These are phyloP conservation scores for Caenorhabditis briggsae DNA, from an alignment of 1,140 invertebrate genomes.

Conservation along the genomic window DNA sequence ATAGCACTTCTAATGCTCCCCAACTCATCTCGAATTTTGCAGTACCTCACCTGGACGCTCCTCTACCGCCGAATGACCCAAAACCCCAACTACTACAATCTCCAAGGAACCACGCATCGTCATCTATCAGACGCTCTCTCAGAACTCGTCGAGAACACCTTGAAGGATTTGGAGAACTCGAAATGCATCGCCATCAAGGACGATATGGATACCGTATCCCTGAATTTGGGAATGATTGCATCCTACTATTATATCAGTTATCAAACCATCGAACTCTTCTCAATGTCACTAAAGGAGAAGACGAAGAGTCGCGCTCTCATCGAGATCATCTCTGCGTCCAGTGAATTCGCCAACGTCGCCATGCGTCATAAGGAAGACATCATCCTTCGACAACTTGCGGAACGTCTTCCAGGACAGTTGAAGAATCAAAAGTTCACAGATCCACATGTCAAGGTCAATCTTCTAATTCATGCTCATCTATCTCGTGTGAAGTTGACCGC, in stretches of 20 bases:
- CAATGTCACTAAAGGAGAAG: slow-evolving; percentile 93
- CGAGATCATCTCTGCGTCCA: slow-evolving; percentile 97
- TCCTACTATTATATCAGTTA: slow-evolving; percentile 99
- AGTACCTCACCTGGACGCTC: slow-evolving; percentile 98
- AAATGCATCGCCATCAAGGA: slow-evolving; percentile 98
- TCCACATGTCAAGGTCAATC: slow-evolving; percentile 94
- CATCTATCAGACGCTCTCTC: slow-evolving; percentile 98
- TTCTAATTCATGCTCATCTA: slow-evolving; percentile 94
- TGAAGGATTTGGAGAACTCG: slow-evolving; percentile 94
- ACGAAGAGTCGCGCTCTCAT: slow-evolving; percentile 96
- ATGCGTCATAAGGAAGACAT: slow-evolving; percentile 95
- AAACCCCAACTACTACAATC: slow-evolving; percentile 99
- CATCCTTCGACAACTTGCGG: slow-evolving; percentile 85
- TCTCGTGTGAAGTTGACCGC: slow-evolving; percentile 92
- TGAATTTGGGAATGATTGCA: slow-evolving; percentile 99
- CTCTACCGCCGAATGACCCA: slow-evolving; percentile 95
- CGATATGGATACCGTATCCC: slow-evolving; percentile 93
- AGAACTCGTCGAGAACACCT: slow-evolving; percentile 95
- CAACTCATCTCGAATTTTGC: neutral
- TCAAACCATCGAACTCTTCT: slow-evolving; percentile 97
- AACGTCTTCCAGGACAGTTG: slow-evolving; percentile 86
- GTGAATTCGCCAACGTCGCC: slow-evolving; percentile 93
- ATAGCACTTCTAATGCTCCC: too few species aligned
- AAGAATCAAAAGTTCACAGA: slow-evolving; percentile 87
- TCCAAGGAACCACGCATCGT: slow-evolving; percentile 88